These are phyloP conservation scores for Coregonus ussuriensis DNA, from an alignment of 2,797 vertebrate genomes.

Conservation along the genomic window DNA sequence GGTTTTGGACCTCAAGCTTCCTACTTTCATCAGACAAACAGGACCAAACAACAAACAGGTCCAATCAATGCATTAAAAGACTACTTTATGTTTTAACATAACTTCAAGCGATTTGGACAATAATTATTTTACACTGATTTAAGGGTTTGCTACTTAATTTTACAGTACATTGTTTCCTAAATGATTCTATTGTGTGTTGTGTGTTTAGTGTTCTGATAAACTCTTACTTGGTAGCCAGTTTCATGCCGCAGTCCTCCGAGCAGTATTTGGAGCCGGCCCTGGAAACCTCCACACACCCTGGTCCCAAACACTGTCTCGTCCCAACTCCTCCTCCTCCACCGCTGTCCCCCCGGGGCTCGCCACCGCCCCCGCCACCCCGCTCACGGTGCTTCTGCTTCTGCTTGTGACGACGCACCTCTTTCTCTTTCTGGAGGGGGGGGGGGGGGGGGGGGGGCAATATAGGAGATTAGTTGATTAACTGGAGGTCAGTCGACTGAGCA, in stretches of 20 bases:
- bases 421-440: conserved; percentile 60
- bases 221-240: conserved; percentile 87
- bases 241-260: conserved; percentile 90
- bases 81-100: too few species aligned
- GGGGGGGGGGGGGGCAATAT: background rate
- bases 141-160: background rate
- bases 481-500: background rate
- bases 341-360: conserved; percentile 47
- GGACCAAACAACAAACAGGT: too few species aligned
- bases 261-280: conserved; percentile 86
- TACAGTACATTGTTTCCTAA: background rate
- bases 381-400: conserved; percentile 87
- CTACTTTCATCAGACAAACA: too few species aligned
- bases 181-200: background rate
- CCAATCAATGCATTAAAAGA: too few species aligned
- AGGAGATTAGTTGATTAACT: background rate
- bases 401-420: conserved; percentile 84
- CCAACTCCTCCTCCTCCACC: conserved; percentile 46
- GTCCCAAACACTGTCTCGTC: conserved; percentile 87
- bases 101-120: too few species aligned
- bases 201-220: background rate
- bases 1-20: too few species aligned
- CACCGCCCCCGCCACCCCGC: conserved; percentile 39
- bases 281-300: conserved; percentile 81
- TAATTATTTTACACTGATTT: too few species aligned